Conservation (phyloP, 1,140 invertebrate species). For the Tigriopus japonicus region DNA sequence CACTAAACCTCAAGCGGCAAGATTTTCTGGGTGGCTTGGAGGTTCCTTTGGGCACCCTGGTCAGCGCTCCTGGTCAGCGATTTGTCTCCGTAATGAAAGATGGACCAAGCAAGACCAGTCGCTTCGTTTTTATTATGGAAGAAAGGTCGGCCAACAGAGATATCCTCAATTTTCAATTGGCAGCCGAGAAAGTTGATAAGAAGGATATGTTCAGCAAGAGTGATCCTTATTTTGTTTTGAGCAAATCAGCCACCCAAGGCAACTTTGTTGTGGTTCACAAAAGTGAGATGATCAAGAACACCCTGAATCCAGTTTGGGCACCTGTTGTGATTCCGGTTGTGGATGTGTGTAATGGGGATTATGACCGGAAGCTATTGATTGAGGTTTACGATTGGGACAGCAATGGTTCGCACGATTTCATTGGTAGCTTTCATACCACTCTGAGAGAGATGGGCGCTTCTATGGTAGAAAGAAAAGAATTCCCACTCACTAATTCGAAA, state of each 20-base stretch:
- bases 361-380: conserved; percentile 28
- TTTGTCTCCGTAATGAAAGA: not conserved
- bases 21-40: conserved; percentile 33
- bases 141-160: conserved; percentile 24
- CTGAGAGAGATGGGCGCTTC: conserved; percentile 13
- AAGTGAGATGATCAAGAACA: conserved; percentile 35
- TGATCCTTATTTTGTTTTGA: conserved; percentile 35
- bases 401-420: conserved; percentile 30
- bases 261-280: conserved; percentile 33
- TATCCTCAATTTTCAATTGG: conserved; percentile 28
- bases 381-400: conserved; percentile 31
- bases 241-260: conserved; percentile 26
- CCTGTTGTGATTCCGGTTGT: conserved; percentile 30
- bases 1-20: conserved; percentile 21
- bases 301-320: conserved; percentile 35
- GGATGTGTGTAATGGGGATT: conserved; percentile 34
- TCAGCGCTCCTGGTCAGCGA: conserved; percentile 19
- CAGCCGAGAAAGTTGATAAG: conserved; percentile 31
- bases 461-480: conserved; percentile 18
- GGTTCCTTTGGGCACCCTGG: conserved; percentile 33
- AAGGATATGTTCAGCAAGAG: conserved; percentile 36
- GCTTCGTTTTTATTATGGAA: conserved; percentile 28
- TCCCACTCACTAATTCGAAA: conserved; percentile 27
- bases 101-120: conserved; percentile 20
- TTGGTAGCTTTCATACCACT: conserved; percentile 29